Evolutionary conservation across 2,113 vertebrate genomes (phyloP), one percentile per base, ranked within the genome.

Genomic region (Pomatorhinus ruficollis): DNA sequence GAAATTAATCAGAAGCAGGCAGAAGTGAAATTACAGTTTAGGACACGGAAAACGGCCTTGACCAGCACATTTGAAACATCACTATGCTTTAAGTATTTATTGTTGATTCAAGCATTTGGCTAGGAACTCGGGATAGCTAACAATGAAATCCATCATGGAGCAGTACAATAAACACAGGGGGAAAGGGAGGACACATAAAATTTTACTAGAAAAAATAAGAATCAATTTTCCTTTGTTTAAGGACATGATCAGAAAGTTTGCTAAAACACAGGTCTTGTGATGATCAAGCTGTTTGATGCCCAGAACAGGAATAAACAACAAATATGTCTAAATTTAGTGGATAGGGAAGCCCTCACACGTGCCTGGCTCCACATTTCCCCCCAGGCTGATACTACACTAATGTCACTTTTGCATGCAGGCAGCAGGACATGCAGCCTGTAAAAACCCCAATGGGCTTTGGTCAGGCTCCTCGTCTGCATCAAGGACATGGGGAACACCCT

Each of bases 11-110:
- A 68, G 31, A 76, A 64, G 61, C 9, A 61, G n/a, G 4, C 19
- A 93, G 80, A 89, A 84, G 20, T 78, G 56, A 89, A 83, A 83
- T 89, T 86, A 74, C 24, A 66, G 35, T 86, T 90, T 59, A 66
- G 83, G 52, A 57, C 35, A 63, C 0, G 1, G 50, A 72, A 27
- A 77, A 59, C 11, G 8, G 30, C 52, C 42, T 74, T 53, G 42
- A 70, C 11, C 42, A 47, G 19, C 30, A 53, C 21, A 59, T 70
- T 6, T 83, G 49, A 82, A 69, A 47, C 39, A 39, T 70, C 44
- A 14, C 12, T 18, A 3, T 52, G 37, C 54, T 75, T 39, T n/a
- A 87, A 42, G 49, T 75, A 39, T 87, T 89, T 47, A 23, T 9
- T 42, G 25, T 30, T 69, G 33, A 7, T 53, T 85, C 25, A 74